Percentiles rank a stretch among this genome's conserved stretches.
Evolutionary conservation across 2,113 vertebrate genomes (phyloP).

Genomic region (Pangasianodon gigas): DNA sequence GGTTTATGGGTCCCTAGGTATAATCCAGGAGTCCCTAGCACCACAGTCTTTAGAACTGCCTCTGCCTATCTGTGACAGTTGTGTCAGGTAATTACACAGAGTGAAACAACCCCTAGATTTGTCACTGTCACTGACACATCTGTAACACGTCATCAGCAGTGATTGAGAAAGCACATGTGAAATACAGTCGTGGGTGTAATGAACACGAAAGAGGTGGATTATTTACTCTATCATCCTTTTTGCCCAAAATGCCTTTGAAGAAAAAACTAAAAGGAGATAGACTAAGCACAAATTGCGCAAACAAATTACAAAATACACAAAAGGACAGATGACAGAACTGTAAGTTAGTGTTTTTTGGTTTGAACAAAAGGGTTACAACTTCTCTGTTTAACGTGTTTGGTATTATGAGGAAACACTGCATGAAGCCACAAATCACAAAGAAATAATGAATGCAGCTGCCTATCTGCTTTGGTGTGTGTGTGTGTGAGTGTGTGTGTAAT

Average conservation of each 20-base stretch:
- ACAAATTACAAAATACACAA: background rate
- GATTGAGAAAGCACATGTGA: background rate
- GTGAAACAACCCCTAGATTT: background rate
- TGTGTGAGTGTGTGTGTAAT: background rate
- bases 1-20: background rate
- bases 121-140: background rate
- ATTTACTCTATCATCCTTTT: background rate
- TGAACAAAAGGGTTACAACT: background rate
- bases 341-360: background rate
- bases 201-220: background rate
- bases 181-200: conserved; percentile 1
- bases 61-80: background rate
- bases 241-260: background rate
- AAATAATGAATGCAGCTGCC: background rate
- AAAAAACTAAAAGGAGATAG: background rate
- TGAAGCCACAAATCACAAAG: background rate
- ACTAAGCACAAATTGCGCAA: background rate
- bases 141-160: background rate
- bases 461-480: background rate
- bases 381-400: background rate
- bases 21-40: background rate
- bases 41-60: background rate
- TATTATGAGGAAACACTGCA: background rate
- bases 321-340: background rate
- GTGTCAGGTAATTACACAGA: background rate